Percentiles rank a stretch among this genome's conserved stretches.
These are phyloP conservation scores for Eolophus roseicapilla DNA, from an alignment of 2,113 vertebrate genomes.

Conservation along the genomic window DNA sequence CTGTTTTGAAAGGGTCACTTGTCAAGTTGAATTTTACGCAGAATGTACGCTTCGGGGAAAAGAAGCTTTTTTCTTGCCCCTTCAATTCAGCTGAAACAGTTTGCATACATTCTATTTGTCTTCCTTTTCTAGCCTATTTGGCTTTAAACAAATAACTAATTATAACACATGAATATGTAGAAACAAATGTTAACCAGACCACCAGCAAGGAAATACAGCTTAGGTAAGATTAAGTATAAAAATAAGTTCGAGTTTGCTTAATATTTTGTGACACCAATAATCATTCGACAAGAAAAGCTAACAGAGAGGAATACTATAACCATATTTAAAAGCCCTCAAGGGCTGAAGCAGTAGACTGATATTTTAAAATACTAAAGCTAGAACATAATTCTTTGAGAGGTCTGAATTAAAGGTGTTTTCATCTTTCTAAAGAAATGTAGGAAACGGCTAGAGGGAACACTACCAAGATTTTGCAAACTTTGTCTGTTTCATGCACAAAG, in stretches of 20 bases:
- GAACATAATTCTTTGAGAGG: slow-evolving; percentile 16
- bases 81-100: slow-evolving; percentile 31
- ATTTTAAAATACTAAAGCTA: slow-evolving; percentile 31
- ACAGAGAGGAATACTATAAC: not conserved
- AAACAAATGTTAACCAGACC: not conserved
- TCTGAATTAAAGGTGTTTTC: slow-evolving; percentile 37
- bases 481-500: not conserved
- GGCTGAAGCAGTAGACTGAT: not conserved
- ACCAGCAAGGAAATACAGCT: not conserved
- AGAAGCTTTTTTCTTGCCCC: not conserved
- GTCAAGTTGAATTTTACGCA: slow-evolving; percentile 68
- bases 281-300: not conserved
- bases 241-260: not conserved
- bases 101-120: slow-evolving; percentile 22
- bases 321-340: not conserved
- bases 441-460: slow-evolving; percentile 16
- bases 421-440: not conserved
- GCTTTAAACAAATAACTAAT: not conserved
- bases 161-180: not conserved
- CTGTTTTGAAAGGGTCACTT: slow-evolving; percentile 61
- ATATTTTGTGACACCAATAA: not conserved
- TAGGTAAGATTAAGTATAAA: not conserved
- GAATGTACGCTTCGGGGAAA: slow-evolving; percentile 45
- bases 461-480: not conserved
- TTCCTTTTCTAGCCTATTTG: not conserved